Evolutionary conservation across 2,113 vertebrate genomes (phyloP).

Genomic region (Thomomys bottae): DNA sequence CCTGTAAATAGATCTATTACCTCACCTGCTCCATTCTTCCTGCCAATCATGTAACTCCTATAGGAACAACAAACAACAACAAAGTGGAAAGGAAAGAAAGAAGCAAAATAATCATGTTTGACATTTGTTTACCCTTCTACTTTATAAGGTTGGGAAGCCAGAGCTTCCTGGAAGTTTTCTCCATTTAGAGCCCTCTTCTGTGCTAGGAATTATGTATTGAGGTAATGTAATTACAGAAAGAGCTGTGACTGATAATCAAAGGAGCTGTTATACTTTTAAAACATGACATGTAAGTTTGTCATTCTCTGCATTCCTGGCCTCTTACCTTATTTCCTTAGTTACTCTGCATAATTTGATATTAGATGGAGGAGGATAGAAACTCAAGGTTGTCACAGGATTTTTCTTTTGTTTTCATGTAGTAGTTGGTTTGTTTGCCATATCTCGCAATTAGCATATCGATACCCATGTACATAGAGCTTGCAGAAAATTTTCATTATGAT

Average conservation of each 20-base stretch:
- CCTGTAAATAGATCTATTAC: background rate
- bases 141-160: background rate
- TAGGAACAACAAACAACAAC: background rate
- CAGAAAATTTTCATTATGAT: background rate
- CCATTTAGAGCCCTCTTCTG: background rate
- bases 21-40: conserved; percentile 28
- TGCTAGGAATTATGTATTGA: background rate
- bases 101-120: background rate
- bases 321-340: background rate
- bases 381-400: background rate
- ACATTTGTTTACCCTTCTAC: background rate
- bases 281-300: background rate
- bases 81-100: background rate
- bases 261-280: background rate
- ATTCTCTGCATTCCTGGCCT: background rate
- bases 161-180: background rate
- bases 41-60: background rate
- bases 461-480: background rate
- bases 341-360: background rate
- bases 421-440: background rate
- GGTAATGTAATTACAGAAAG: background rate
- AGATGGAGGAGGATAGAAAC: background rate
- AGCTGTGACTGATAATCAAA: background rate
- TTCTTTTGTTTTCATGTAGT: background rate
- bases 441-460: background rate